These are phyloP conservation scores for Pocillopora grandis DNA, from an alignment of 92 coral and sea anemone genomes.

Conservation along the genomic window DNA sequence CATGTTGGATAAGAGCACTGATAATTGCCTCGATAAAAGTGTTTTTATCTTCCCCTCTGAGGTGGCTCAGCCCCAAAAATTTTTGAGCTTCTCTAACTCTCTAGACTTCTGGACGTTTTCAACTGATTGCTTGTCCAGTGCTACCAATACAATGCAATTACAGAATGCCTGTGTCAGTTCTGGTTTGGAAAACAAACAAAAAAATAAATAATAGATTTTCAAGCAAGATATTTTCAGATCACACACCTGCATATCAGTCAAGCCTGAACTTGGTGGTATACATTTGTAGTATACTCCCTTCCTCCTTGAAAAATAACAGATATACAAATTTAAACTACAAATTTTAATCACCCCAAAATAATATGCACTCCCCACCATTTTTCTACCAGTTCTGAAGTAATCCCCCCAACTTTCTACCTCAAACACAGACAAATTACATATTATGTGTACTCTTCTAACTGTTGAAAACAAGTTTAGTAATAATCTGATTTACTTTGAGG, in stretches of 20 bases:
- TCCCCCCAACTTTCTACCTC: neutral
- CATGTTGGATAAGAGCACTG: slow-evolving; percentile 34
- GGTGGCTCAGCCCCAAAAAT: slow-evolving; percentile 10
- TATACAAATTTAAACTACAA: no score
- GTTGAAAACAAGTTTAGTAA: no score
- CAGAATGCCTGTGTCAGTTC: slow-evolving; percentile 24
- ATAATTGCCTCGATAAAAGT: slow-evolving; percentile 4
- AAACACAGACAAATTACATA: no score
- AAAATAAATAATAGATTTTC: neutral
- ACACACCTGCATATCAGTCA: no score
- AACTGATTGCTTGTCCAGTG: slow-evolving; percentile 6
- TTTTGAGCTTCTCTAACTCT: slow-evolving; percentile 21
- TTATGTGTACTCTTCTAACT: no score
- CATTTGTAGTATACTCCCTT: no score
- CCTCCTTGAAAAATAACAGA: no score
- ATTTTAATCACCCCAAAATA: no score
- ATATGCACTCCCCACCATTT: neutral
- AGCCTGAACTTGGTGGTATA: no score
- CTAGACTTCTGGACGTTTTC: neutral
- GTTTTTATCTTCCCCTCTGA: slow-evolving; percentile 34
- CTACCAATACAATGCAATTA: slow-evolving; percentile 9
- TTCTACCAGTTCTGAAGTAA: neutral
- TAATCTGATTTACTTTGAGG: no score
- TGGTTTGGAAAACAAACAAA: neutral
- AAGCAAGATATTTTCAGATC: no score